Conservation (phyloP, 2,113 vertebrate genomes). For the Microtus montanus region DNA sequence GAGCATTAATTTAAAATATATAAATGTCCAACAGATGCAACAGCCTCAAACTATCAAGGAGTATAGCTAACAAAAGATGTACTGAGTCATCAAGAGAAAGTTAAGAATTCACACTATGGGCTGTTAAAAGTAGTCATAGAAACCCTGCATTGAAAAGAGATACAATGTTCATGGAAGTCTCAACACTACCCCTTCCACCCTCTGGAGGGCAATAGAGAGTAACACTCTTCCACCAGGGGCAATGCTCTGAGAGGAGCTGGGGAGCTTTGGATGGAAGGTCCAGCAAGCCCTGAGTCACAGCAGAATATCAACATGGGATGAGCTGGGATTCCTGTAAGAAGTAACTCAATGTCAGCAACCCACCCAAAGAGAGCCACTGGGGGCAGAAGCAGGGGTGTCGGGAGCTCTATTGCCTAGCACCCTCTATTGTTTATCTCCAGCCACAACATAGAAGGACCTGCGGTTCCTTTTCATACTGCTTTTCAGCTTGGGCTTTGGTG, state of each 20-base stretch:
- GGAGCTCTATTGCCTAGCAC: neutral
- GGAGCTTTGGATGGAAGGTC: neutral
- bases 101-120: neutral
- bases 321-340: neutral
- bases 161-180: constrained; percentile 48
- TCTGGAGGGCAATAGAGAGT: neutral
- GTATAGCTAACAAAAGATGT: neutral
- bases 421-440: neutral
- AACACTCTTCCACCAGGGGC: neutral
- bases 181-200: neutral
- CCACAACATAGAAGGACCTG: neutral
- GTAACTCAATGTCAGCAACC: neutral
- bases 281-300: neutral
- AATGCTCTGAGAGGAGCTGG: neutral
- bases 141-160: neutral
- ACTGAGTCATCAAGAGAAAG: neutral
- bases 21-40: neutral
- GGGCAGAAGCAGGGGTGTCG: neutral
- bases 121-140: neutral
- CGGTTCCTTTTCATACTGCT: neutral
- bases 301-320: neutral
- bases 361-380: neutral
- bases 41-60: neutral
- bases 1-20: neutral
- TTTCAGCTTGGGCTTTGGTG: neutral